Evolutionary conservation across 2,888 invertebrate genomes (phyloP), one percentile per base, ranked within the genome.

Genomic region (Perizoma affinitatum): DNA sequence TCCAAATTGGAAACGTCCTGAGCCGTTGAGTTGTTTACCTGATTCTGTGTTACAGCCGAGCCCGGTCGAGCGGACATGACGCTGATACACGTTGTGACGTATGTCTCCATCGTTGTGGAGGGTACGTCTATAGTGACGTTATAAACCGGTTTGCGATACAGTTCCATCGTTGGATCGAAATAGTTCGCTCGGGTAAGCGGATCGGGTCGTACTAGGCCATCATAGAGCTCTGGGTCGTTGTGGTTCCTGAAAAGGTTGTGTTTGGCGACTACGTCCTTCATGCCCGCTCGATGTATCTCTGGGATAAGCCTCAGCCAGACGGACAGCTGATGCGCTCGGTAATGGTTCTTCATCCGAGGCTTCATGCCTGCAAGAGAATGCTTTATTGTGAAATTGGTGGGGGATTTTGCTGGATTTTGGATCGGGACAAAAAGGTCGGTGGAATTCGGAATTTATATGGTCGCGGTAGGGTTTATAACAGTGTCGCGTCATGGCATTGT

Each of bases 271-370:
- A 96, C 97, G 88, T 97, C 97, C 83, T 97, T 97, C 96, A 97
- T 97, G 54, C 97, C 97, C 0, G 96, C 96, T 49, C 97, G 93
- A 86, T 97, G 97, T 42, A 97, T 94, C 88, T 98, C 98, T 6
- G 98, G 98, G 73, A 99, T 97, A 56, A 98, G 93, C 60, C 98
- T 96, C 56, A 98, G 88, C 98, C 98, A 99, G 69, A 98, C 97
- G 63, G 98, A 98, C 68, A 98, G 94, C 86, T 98, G 98, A 92
- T 98, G 98, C n/a, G 98, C 98, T 47, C 98, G 95, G 93, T 97
- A 98, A 93, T 98, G 98, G 89, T 98, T 97, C 88, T 97, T 97
- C 94, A 97, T 95, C 75, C 96, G 95, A 9, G 98, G 97, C 83
- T 98, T 97, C 95, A 96, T 96, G 68, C 97, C 98, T 98, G 94